Evolutionary conservation across 2,113 vertebrate genomes (phyloP), one percentile per base, ranked within the genome.

Genomic region (Cryptotis parvus): DNA sequence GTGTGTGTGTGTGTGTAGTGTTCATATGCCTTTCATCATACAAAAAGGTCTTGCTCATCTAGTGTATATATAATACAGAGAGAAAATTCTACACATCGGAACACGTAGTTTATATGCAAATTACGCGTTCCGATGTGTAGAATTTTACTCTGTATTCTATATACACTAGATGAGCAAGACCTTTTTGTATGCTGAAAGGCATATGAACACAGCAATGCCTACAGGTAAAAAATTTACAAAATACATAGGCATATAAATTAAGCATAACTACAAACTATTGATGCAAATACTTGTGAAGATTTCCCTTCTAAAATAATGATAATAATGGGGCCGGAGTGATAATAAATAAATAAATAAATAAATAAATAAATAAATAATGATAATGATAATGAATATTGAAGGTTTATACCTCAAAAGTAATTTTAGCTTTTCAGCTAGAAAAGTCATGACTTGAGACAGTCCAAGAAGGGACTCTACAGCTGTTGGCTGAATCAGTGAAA

Each of bases 401-500:
- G 0, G 20, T 43, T 0, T 52, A 31, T 52, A 3, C 88, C 24
- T 65, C 45, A 87, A 92, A 76, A n/a, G 10, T 41, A 69, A n/a
- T 41, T 52, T 88, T 61, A 66, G 18, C 9, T 78, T 82, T 81
- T 77, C 39, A 90, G 9, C 2, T 35, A 69, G 55, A 74, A 79
- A 69, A 55, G 0, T 29, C 58, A 94, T 84, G 10, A 68, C 22
- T 61, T 84, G 41, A 75, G 35, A 26, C 24, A 70, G 61, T 68
- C 22, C 0, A 4, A 63, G 14, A 1, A 6, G 11, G 15, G 6
- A 84, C 37, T 72, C 3, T 87, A 9, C 0, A 1, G 8, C n/a
- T 31, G 4, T 0, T 1, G 45, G 45, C 14, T 49, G 0, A 89
- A 37, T 88, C 65, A 61, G 41, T 70, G 31, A 26, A 3, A 22